Base-by-base conservation (phyloP, 1,140 invertebrate species). In the Apis mellifera region DNA sequence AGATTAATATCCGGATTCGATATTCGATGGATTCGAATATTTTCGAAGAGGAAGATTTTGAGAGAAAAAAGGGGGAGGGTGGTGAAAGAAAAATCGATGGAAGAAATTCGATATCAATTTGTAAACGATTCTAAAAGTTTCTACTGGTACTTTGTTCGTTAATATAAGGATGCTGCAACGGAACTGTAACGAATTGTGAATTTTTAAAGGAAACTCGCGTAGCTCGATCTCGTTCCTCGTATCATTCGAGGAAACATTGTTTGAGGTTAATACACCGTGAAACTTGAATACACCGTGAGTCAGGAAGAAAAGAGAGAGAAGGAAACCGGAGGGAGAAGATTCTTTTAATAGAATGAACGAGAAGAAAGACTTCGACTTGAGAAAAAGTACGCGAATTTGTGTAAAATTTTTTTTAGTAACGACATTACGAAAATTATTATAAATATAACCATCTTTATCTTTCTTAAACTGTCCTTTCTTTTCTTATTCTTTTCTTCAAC, bases 401-500 rank as follows among this genome's bases (percentile, higher is more conserved):
- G 21, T 71, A 19, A 13, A 71, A 71, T 71, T 71, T 71, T 71
- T 23, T 71, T 71, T 23, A 70, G n/a, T 19, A 54, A 26, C 69
- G 11, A 52, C 3, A 12, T 15, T 17, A 42, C 32, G 32, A 42
- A 42, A 42, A 42, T 0, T 42, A 42, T 42, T 7, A 42, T 7
- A 32, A n/a, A n/a, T n/a, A n/a, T n/a, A n/a, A n/a, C n/a, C n/a
- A n/a, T n/a, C n/a, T n/a, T n/a, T n/a, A n/a, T n/a, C n/a, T n/a
- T n/a, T n/a, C n/a, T n/a, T n/a, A n/a, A n/a, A n/a, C n/a, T n/a
- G n/a, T n/a, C n/a, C n/a, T n/a, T n/a, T n/a, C n/a, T n/a, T n/a
- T n/a, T n/a, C n/a, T n/a, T n/a, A n/a, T n/a, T n/a, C n/a, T n/a
- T n/a, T n/a, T n/a, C n/a, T n/a, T n/a, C n/a, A n/a, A n/a, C n/a